Evolutionary conservation across 2,797 vertebrate genomes (phyloP).

Genomic region (Eleutherodactylus coqui): DNA sequence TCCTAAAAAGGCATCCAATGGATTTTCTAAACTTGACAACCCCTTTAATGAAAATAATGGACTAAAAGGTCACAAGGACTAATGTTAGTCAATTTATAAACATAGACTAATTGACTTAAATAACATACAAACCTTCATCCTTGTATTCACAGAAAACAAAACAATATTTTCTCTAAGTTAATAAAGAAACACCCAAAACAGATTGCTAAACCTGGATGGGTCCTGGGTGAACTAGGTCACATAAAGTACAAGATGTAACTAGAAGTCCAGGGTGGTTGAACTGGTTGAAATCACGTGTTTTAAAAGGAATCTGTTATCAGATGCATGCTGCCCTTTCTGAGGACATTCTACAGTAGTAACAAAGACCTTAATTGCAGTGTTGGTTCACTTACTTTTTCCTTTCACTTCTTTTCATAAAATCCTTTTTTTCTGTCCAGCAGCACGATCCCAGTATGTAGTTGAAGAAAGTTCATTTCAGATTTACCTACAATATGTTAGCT

Average conservation of each 20-base stretch:
- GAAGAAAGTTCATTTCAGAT: no score
- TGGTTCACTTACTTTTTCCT: no score
- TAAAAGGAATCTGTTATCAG: no score
- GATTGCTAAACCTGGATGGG: background rate
- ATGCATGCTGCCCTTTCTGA: no score
- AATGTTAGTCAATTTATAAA: background rate
- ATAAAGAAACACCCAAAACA: conserved; percentile 16
- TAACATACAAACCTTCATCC: background rate
- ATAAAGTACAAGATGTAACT: background rate
- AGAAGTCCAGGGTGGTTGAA: background rate
- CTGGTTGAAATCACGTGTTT: background rate
- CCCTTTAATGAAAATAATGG: background rate
- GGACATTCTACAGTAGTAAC: no score
- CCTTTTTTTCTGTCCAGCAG: no score
- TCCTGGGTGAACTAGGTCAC: background rate
- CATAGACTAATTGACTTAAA: background rate
- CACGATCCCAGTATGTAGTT: no score
- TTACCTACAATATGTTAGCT: no score
- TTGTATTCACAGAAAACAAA: background rate
- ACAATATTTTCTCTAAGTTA: conserved; percentile 2
- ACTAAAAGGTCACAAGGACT: background rate
- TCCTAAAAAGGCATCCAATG: no score
- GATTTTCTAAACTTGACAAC: background rate
- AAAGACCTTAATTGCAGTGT: no score
- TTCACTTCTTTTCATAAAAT: no score